Evolutionary conservation across 2,888 invertebrate genomes (phyloP), one percentile per base, ranked within the genome.

Genomic region (Eledone cirrhosa): DNA sequence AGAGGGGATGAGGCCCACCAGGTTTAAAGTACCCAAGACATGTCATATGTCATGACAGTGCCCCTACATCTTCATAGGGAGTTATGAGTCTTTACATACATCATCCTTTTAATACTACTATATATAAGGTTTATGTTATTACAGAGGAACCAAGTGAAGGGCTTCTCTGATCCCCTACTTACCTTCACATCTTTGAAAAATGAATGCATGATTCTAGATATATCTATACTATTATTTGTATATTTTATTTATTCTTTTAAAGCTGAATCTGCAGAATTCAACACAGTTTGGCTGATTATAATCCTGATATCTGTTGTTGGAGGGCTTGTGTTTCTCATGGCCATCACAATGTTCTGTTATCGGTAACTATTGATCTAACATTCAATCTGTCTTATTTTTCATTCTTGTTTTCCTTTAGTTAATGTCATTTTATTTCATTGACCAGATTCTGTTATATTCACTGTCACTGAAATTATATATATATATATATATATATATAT

Each of bases 291-390:
- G 87, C 85, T 90, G 78, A 88, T 92, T 74, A 90, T 91, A 31
- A 91, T 92, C 77, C 86, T 92, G 79, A 88, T 90, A 5, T 86
- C 88, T 8, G 91, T 91, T 24, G 90, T 91, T 31, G 89, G 90
- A 7, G 90, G 88, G 48, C 84, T 91, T 16, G 83, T 91, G 2
- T 82, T 91, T 7, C 81, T 91, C n/a, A 86, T 91, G 48, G 87
- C 88, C 19, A 88, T 90, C 80, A 87, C 91, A 24, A 87, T 91
- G 81, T 84, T 91, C 78, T 92, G 91, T 82, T 92, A 92, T 85
- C 90, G 91, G 90, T 90, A 41, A 41, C 11, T 41, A 41, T 41
- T 41, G 41, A 41, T 41, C 41, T 41, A 47, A 85, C 24, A 11
- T 47, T 31, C 27, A 63, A 63, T 63, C 2, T 2, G 65, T 13